Base-by-base conservation (phyloP, 1,140 invertebrate species). In the Mesaphorura yosii region DNA sequence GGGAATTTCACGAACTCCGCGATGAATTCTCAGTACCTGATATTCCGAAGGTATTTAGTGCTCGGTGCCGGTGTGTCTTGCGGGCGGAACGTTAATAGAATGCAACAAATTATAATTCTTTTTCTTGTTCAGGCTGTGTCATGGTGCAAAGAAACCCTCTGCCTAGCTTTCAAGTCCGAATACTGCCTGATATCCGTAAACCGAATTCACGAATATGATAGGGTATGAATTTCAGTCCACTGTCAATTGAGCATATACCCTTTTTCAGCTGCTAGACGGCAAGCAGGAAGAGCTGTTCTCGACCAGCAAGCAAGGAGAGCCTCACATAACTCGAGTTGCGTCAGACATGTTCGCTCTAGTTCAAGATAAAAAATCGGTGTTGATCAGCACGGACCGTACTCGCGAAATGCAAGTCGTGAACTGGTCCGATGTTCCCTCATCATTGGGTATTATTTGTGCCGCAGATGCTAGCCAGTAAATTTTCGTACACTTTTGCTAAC, bases 71-170 rank as follows among this genome's bases (percentile, higher is more conserved):
- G n/a, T n/a, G n/a, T n/a, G n/a, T 34, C 31, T 12, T 34, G 10
- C 10, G 40, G 22, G 40, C n/a, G 40, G 73, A 80, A 63, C 82
- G 84, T 65, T 77, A 94, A 79, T 75, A 23, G 71, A 94, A 26
- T 78, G 79, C 40, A 91, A 96, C 70, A 77, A 85, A 39, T 89
- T 90, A n/a, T n/a, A n/a, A 19, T 80, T 81, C n/a, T n/a, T n/a
- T n/a, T n/a, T n/a, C n/a, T n/a, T n/a, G n/a, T n/a, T n/a, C n/a
- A n/a, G 66, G 78, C 83, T 22, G 72, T 96, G 65, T 76, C 80
- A n/a, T 95, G 89, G 89, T 84, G 83, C 52, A 75, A 80, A 58
- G 81, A 88, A 65, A 80, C 81, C 14, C 71, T 93, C 7, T 88
- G 82, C 71, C 76, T 91, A 50, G 87, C 87, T 1, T 88, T 85